Conservation (phyloP, 2,888 invertebrate genomes). For the Periphyllus acericola region DNA sequence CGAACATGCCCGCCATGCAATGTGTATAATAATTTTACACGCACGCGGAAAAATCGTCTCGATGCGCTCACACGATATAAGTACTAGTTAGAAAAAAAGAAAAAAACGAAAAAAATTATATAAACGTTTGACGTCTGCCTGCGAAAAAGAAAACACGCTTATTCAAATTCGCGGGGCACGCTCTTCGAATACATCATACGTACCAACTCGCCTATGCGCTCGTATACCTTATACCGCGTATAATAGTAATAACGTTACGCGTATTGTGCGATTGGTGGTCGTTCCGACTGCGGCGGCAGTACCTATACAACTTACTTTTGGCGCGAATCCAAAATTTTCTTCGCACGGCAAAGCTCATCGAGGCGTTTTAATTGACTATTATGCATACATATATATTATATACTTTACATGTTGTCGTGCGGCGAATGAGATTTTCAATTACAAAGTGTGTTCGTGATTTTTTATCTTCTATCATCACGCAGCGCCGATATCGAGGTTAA, state of each 20-base stretch:
- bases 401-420: not conserved
- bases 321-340: constrained; percentile 4
- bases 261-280: not conserved
- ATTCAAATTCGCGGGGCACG: not conserved
- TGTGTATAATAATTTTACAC: not conserved
- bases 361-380: constrained; percentile 13
- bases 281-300: not conserved
- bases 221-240: not conserved
- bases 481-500: not conserved
- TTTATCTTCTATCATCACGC: not conserved
- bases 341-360: not conserved
- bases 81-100: not conserved
- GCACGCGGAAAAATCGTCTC: not conserved
- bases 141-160: not conserved
- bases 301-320: constrained; percentile 3
- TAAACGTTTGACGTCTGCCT: not conserved
- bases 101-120: not conserved
- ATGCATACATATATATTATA: too few relatives aligned
- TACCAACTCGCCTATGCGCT: not conserved
- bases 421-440: not conserved
- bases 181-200: not conserved
- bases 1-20: not conserved
- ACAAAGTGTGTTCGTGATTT: not conserved
- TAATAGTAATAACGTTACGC: not conserved
- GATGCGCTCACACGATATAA: not conserved